Evolutionary conservation across 2,888 invertebrate genomes (phyloP), one percentile per base, ranked within the genome.

Genomic region (Nomada fabriciana): DNA sequence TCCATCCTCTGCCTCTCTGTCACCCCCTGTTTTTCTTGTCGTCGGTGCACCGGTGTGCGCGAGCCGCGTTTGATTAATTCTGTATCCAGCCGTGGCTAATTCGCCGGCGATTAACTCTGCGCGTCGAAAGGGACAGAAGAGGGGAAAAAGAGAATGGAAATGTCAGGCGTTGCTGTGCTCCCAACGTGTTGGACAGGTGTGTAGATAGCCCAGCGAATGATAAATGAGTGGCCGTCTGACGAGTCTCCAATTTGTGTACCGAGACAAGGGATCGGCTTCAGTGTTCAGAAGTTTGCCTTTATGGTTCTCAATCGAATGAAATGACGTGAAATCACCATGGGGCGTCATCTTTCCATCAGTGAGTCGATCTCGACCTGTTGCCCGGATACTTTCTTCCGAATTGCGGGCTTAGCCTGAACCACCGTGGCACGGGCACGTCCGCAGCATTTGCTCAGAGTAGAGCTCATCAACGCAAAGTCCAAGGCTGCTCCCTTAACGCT

Each of bases 341-440:
- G 36, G 15, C 1, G 23, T 5, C 25, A n/a, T 36, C 18, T 53
- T 36, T 23, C 42, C 52, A 18, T 4, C 7, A 13, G 42, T 55
- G 61, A 43, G 18, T 2, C 3, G 86, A 90, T 80, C 89, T 89
- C 87, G 75, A 91, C 92, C 92, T 92, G 92, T 92, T 92, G 92
- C 90, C 89, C 73, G 53, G n/a, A 2, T 20, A 2, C 15, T 18
- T 18, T 2, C 11, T 67, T 43, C 61, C 11, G 43, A 67, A 67
- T 67, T 55, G 73, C 13, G 53, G 25, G 20, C 53, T 55, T 23
- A 67, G 20, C 42, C 3, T 72, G 25, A n/a, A 15, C 13, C 70
- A 15, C 50, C 18, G 60, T 10, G 18, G 50, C 50, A 36, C 36
- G 25, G 0, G 10, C 59, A 47, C 70, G 70, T 70, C 20, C 29